Conservation (phyloP, 2,113 vertebrate genomes). For the Sylvietta virens region DNA sequence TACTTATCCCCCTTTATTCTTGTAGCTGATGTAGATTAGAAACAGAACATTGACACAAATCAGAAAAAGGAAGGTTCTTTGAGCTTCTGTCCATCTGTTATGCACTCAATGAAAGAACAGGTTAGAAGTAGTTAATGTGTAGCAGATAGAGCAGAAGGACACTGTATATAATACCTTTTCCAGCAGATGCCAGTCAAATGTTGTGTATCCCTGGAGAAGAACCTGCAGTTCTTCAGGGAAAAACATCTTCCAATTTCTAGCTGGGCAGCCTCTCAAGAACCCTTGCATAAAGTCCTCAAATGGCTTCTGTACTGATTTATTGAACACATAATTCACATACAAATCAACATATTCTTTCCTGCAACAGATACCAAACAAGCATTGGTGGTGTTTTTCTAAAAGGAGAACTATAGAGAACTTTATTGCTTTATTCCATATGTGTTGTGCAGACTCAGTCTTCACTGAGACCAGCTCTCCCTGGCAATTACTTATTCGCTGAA, state of each 20-base stretch:
- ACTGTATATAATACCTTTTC: constrained; percentile 25
- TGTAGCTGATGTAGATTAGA: background rate
- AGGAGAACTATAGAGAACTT: background rate
- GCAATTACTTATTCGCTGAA: background rate
- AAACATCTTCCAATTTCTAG: constrained; percentile 51
- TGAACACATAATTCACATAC: constrained; percentile 62
- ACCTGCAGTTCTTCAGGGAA: constrained; percentile 56
- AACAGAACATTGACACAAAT: background rate
- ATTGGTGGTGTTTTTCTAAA: background rate
- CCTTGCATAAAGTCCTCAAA: constrained; percentile 60
- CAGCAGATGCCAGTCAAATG: constrained; percentile 59
- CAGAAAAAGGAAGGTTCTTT: background rate
- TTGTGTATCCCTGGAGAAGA: constrained; percentile 41
- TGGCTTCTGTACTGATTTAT: constrained; percentile 45
- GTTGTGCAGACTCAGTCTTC: background rate
- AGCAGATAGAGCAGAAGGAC: background rate
- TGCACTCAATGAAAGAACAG: background rate
- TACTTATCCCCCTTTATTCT: background rate
- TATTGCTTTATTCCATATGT: background rate
- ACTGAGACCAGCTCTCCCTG: background rate
- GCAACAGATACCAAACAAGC: background rate
- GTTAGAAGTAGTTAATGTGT: background rate
- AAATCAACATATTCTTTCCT: constrained; percentile 69
- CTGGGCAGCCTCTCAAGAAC: constrained; percentile 65
- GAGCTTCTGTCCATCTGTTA: background rate